Evolutionary conservation across 2,113 vertebrate genomes (phyloP).

Genomic region (Trematocara macrostoma): DNA sequence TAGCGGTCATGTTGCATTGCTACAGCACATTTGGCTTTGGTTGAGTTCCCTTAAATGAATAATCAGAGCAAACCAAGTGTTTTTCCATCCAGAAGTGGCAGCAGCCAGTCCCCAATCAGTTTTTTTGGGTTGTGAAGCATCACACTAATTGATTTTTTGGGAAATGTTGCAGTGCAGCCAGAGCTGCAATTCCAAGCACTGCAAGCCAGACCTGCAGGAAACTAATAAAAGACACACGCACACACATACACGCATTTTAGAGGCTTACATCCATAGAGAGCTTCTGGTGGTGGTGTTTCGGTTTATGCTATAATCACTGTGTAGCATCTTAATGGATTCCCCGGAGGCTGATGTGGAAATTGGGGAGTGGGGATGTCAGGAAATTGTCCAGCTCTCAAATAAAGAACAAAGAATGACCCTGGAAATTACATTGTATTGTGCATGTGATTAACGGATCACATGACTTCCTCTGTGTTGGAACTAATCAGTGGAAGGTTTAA

Average conservation of each 20-base stretch:
- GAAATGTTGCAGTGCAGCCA: neutral
- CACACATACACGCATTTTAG: neutral
- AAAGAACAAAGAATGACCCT: neutral
- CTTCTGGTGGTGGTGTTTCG: neutral
- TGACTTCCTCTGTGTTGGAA: neutral
- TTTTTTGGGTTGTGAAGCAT: neutral
- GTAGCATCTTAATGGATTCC: neutral
- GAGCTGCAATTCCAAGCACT: neutral
- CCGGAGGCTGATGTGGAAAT: slow-evolving; percentile 1
- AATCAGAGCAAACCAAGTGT: neutral
- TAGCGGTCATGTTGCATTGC: neutral
- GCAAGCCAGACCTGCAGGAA: neutral
- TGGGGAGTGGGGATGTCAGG: neutral
- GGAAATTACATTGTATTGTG: neutral
- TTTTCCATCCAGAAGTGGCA: neutral
- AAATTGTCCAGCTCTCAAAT: neutral
- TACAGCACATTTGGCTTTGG: neutral
- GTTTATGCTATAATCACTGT: neutral
- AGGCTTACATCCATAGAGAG: neutral
- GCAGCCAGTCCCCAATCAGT: neutral
- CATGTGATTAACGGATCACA: neutral
- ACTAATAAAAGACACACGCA: neutral
- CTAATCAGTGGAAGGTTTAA: neutral
- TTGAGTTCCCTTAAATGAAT: neutral
- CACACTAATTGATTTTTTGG: neutral